phyloP scores from a whole-genome alignment of 2,888 invertebrate genomes.

The Argynnis bischoffii region DNA sequence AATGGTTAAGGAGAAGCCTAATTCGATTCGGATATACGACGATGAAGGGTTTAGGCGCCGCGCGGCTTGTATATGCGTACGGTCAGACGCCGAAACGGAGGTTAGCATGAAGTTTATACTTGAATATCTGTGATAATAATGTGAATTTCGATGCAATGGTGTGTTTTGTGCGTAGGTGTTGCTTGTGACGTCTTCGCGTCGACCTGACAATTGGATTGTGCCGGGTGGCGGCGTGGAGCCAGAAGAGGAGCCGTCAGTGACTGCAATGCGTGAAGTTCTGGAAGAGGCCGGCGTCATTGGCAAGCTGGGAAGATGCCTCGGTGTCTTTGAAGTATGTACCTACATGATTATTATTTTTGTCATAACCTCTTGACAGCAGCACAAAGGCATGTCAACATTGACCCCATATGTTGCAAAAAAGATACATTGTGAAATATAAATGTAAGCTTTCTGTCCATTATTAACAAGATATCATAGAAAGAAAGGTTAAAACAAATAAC shows the following conservation, averaged over 20 bases:
- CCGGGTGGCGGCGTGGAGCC: slow-evolving; percentile 99
- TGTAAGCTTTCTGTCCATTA: not conserved
- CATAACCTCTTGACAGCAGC: slow-evolving; percentile 26
- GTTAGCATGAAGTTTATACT: slow-evolving; percentile 78
- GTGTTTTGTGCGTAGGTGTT: slow-evolving; percentile 86
- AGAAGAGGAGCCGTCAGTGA: slow-evolving; percentile 93
- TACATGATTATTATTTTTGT: not conserved
- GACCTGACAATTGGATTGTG: slow-evolving; percentile 96
- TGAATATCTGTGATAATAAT: slow-evolving; percentile 28
- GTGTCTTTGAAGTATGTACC: slow-evolving; percentile 93
- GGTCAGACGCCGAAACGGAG: slow-evolving; percentile 95
- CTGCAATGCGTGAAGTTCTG: slow-evolving; percentile 95
- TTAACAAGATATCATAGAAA: not conserved
- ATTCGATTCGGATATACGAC: slow-evolving; percentile 97
- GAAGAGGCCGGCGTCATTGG: slow-evolving; percentile 98
- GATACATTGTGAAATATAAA: slow-evolving; percentile 1
- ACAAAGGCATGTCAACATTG: slow-evolving; percentile 26
- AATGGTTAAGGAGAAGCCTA: slow-evolving; percentile 98
- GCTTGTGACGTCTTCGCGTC: slow-evolving; percentile 94
- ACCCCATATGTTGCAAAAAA: slow-evolving; percentile 19
- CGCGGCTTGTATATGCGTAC: slow-evolving; percentile 98
- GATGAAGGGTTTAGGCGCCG: slow-evolving; percentile 96
- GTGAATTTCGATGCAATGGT: slow-evolving; percentile 39
- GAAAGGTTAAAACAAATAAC: not conserved
- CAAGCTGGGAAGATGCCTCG: slow-evolving; percentile 93